Evolutionary conservation across 37 sponge, comb jelly and placozoan genomes (phyloP), one percentile per base, ranked within the genome.

Genomic region (Aplysina aerophoba): DNA sequence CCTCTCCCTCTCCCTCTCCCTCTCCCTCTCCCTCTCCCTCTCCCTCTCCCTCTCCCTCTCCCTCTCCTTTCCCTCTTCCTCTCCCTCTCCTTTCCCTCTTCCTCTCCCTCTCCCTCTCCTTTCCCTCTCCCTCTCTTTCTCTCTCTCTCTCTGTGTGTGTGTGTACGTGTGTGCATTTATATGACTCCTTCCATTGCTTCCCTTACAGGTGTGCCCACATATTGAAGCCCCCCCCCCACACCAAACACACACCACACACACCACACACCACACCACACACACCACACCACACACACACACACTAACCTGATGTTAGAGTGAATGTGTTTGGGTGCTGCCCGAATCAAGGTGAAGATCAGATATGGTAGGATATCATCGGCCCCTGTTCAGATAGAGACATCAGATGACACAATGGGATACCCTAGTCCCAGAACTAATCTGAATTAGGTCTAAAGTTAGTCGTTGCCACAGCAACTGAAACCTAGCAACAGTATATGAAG

Each of bases 331-430:
- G 92, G 92, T 14, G 92, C 88, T 16, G 89, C 36, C 17, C 64
- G 50, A 0, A 92, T 28, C 15, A 92, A 20, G 25, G 89, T 86
- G 84, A 67, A 92, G 50, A 92, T 92, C 67, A 92, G 56, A 40
- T 85, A 88, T 0, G 92, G 92, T 0, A 92, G 84, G 15, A 92
- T 30, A 57, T 92, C 89, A 50, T 92, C 92, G 40, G 92, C 92
- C 30, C 92, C 90, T 90, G 55, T 27, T 8, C 3, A 44, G 50
- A 44, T 3, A 44, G 50, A 44, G 50, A 44, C 50, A 44, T 8
- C 8, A 8, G n/a, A n/a, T n/a, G n/a, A n/a, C n/a, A n/a, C n/a
- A n/a, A n/a, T n/a, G n/a, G n/a, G n/a, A n/a, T n/a, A n/a, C n/a
- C n/a, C n/a, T n/a, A n/a, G n/a, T n/a, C n/a, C n/a, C n/a, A n/a